Evolutionary conservation across 2,113 vertebrate genomes (phyloP).

Genomic region (Rhadina sibilatrix): DNA sequence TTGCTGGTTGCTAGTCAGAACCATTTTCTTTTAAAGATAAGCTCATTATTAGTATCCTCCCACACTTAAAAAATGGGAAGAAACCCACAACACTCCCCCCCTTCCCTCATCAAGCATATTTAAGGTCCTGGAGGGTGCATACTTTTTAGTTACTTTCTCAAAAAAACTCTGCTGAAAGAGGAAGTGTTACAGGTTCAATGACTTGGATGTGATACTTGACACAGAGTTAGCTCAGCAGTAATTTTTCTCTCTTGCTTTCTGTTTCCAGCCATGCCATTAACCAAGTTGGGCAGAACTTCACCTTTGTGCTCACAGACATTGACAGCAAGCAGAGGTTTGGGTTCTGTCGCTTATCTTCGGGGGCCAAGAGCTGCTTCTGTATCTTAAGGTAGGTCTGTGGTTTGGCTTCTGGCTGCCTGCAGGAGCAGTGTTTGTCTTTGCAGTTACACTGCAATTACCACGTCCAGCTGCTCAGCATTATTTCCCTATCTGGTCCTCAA

Average conservation of each 20-base stretch:
- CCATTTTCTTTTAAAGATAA: not conserved
- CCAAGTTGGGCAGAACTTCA: slow-evolving; percentile 96
- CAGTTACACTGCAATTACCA: slow-evolving; percentile 53
- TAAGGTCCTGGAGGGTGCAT: slow-evolving; percentile 18
- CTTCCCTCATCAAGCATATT: not conserved
- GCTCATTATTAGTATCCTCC: not conserved
- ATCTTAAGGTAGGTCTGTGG: slow-evolving; percentile 80
- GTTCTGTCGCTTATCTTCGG: slow-evolving; percentile 95
- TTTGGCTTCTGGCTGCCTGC: slow-evolving; percentile 21
- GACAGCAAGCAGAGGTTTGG: slow-evolving; percentile 98
- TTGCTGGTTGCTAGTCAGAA: not conserved
- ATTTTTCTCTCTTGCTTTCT: slow-evolving; percentile 49
- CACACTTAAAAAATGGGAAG: not conserved
- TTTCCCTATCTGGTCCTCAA: slow-evolving; percentile 65
- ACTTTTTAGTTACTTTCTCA: slow-evolving; percentile 31
- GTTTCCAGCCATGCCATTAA: slow-evolving; percentile 83
- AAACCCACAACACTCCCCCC: not conserved
- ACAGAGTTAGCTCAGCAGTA: slow-evolving; percentile 39
- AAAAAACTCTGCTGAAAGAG: slow-evolving; percentile 42
- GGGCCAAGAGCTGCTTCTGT: slow-evolving; percentile 91
- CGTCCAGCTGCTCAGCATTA: slow-evolving; percentile 66
- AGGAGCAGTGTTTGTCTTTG: slow-evolving; percentile 26
- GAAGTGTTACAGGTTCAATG: slow-evolving; percentile 67
- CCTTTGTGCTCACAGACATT: slow-evolving; percentile 97
- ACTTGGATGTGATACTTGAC: slow-evolving; percentile 65